phyloP scores from a whole-genome alignment of 2,888 invertebrate genomes.

The Drosophila prostipennis region DNA sequence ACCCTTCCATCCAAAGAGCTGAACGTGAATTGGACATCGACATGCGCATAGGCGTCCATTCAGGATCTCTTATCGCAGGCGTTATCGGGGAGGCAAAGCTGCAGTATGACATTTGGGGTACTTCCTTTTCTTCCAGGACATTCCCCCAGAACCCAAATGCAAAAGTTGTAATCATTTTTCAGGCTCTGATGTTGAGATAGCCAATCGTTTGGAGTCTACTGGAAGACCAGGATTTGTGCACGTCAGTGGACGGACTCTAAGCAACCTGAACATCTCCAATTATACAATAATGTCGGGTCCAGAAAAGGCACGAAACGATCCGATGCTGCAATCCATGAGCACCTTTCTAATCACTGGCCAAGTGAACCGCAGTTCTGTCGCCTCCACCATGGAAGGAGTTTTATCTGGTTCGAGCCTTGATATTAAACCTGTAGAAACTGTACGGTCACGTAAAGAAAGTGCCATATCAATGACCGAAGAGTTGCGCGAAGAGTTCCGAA shows the following conservation, averaged over 20 bases:
- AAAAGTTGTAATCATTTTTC: neutral
- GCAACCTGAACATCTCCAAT: slow-evolving; percentile 87
- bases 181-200: slow-evolving; percentile 93
- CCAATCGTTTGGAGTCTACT: slow-evolving; percentile 96
- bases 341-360: slow-evolving; percentile 89
- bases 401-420: neutral
- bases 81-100: slow-evolving; percentile 96
- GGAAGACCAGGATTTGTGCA: slow-evolving; percentile 96
- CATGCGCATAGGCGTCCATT: slow-evolving; percentile 98
- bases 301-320: slow-evolving; percentile 85
- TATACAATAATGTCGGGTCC: slow-evolving; percentile 86
- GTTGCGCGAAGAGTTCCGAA: slow-evolving; percentile 91
- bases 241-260: slow-evolving; percentile 89
- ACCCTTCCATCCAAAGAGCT: neutral
- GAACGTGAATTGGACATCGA: slow-evolving; percentile 89
- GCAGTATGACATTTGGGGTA: slow-evolving; percentile 98
- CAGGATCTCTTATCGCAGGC: slow-evolving; percentile 95
- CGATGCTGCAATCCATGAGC: slow-evolving; percentile 88
- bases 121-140: neutral
- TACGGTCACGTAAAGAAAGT: too few species aligned
- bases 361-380: neutral
- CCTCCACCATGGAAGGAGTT: neutral
- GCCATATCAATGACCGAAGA: slow-evolving; percentile 85
- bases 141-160: neutral
- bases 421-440: neutral